These are phyloP conservation scores for Zoanthus sociatus DNA, from an alignment of 92 coral and sea anemone genomes.

Conservation along the genomic window DNA sequence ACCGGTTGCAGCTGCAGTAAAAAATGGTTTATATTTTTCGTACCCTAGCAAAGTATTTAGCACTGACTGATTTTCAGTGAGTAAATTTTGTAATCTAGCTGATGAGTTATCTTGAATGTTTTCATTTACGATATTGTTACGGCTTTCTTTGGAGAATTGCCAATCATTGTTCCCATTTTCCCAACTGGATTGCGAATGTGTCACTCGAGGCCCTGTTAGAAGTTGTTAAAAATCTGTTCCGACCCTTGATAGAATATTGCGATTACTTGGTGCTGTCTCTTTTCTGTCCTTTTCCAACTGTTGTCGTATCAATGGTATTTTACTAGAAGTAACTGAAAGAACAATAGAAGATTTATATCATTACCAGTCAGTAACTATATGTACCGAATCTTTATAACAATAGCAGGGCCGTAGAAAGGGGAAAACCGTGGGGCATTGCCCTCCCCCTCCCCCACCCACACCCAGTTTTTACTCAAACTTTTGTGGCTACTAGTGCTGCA, in stretches of 20 bases:
- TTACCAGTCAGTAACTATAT: no score
- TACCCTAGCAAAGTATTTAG: conserved; percentile 17
- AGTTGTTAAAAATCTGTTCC: not conserved
- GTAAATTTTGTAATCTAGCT: not conserved
- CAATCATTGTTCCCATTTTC: not conserved
- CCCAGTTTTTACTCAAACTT: no score
- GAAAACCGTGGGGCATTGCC: no score
- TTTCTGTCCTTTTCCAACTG: not conserved
- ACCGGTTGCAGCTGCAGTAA: not conserved
- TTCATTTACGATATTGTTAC: not conserved
- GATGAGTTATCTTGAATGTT: conserved; percentile 31
- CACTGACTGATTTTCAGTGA: not conserved
- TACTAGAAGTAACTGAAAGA: conserved; percentile 1
- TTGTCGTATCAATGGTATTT: not conserved
- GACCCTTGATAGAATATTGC: not conserved
- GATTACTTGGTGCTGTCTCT: not conserved
- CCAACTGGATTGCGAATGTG: not conserved
- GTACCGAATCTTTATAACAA: no score
- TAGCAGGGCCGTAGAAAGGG: no score
- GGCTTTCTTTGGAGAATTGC: not conserved
- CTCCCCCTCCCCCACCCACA: no score
- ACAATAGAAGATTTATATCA: not conserved
- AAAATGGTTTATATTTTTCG: conserved; percentile 7
- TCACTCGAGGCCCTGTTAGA: not conserved
- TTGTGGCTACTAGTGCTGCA: no score